Conservation (phyloP, 2,888 invertebrate species). For the Scelioninae gen. 2 region DNA sequence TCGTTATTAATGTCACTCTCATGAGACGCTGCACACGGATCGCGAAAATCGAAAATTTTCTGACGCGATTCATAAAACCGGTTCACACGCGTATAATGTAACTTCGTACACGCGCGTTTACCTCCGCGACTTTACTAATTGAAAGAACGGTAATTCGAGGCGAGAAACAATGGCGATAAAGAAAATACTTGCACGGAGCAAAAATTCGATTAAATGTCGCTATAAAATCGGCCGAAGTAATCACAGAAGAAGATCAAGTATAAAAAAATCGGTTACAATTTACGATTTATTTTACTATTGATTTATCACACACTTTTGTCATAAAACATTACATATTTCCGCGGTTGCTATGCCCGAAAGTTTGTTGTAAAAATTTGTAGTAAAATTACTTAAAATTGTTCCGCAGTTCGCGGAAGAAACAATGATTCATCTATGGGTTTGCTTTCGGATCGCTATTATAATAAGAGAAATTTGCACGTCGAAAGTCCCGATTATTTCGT, state of each 20-base stretch:
- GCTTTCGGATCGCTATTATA: slow-evolving; percentile 31
- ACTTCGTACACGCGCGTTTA: slow-evolving; percentile 32
- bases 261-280: too few relatives aligned
- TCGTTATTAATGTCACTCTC: slow-evolving; percentile 42
- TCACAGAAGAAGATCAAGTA: too few relatives aligned
- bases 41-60: slow-evolving; percentile 35
- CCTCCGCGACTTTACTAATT: slow-evolving; percentile 50
- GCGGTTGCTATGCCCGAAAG: too few relatives aligned
- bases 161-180: slow-evolving; percentile 30
- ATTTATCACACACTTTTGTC: too few relatives aligned
- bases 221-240: too few relatives aligned
- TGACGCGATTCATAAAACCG: slow-evolving; percentile 38
- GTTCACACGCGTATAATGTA: slow-evolving; percentile 23
- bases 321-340: too few relatives aligned
- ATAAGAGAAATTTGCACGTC: slow-evolving; percentile 48
- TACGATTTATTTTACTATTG: too few relatives aligned
- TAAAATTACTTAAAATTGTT: too few relatives aligned
- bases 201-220: too few relatives aligned
- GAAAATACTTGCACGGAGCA: slow-evolving; percentile 16
- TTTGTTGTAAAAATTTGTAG: too few relatives aligned
- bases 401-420: slow-evolving; percentile 37
- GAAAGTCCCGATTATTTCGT: slow-evolving; percentile 38
- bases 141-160: slow-evolving; percentile 36
- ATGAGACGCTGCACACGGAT: slow-evolving; percentile 18
- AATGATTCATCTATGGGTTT: slow-evolving; percentile 13